Evolutionary conservation across 2,888 invertebrate species (phyloP).

Genomic region (Hoplodrina ambigua): DNA sequence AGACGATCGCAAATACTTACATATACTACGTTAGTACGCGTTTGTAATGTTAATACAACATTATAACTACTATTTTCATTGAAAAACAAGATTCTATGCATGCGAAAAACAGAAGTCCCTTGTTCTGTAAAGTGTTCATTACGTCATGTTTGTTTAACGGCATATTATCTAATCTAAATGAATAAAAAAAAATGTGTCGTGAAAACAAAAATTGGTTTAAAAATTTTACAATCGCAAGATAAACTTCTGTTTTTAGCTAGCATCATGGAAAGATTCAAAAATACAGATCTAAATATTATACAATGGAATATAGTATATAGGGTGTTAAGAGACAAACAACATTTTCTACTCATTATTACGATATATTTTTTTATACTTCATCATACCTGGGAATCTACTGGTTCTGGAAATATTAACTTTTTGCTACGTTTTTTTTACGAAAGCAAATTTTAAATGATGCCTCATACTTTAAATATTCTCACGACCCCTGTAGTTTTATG

Average conservation of each 20-base stretch:
- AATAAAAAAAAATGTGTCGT: background rate
- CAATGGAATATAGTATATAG: slow-evolving; percentile 54
- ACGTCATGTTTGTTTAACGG: slow-evolving; percentile 14
- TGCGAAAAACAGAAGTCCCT: slow-evolving; percentile 38
- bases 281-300: slow-evolving; percentile 74
- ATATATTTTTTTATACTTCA: no score
- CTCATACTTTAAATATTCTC: no score
- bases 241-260: slow-evolving; percentile 39
- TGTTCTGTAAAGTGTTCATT: background rate
- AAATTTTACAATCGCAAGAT: background rate
- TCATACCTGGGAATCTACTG: no score
- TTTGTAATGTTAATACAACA: slow-evolving; percentile 47
- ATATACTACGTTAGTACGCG: slow-evolving; percentile 62
- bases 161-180: background rate
- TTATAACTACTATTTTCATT: slow-evolving; percentile 48
- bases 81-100: slow-evolving; percentile 36
- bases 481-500: no score
- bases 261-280: slow-evolving; percentile 67
- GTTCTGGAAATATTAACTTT: no score
- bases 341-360: no score
- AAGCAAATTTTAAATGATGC: no score
- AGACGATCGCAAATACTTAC: slow-evolving; percentile 50
- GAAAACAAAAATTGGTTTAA: background rate
- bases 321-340: no score
- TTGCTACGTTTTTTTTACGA: no score